phyloP scores from a whole-genome alignment of 2,113 vertebrate species.

The Antigone vipio region DNA sequence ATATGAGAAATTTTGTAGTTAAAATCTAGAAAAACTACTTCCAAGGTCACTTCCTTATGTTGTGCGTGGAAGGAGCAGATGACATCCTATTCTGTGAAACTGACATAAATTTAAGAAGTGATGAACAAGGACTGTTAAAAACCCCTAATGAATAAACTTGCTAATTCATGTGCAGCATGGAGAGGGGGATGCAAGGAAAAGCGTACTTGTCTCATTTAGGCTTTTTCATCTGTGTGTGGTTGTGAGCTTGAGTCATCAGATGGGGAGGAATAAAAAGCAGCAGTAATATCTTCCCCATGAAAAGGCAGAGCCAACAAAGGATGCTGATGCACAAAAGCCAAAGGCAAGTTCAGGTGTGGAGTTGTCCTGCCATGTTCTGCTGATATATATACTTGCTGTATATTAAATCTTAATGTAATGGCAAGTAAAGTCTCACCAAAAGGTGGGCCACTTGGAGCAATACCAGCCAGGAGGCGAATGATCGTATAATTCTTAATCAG shows the following conservation, averaged over 20 bases:
- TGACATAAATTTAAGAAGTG: constrained; percentile 5
- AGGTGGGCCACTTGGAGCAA: not conserved
- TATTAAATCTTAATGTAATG: not conserved
- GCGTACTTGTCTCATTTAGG: constrained; percentile 43
- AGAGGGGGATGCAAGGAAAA: constrained; percentile 42
- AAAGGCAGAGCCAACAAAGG: constrained; percentile 19
- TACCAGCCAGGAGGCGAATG: not conserved
- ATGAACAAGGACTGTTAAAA: not conserved
- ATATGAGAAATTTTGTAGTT: not conserved
- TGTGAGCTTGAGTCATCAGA: constrained; percentile 50
- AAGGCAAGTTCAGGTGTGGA: not conserved
- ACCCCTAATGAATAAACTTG: constrained; percentile 5
- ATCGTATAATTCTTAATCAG: not conserved
- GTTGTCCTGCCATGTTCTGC: not conserved
- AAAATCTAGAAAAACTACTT: not conserved
- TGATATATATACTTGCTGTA: not conserved
- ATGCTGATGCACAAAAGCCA: not conserved
- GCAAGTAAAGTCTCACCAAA: not conserved
- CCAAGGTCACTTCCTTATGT: not conserved
- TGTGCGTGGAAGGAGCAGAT: not conserved
- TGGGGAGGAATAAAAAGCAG: constrained; percentile 36
- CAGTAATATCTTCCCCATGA: not conserved
- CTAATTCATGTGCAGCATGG: not conserved
- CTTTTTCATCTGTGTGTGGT: constrained; percentile 38
- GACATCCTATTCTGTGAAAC: not conserved